Evolutionary conservation across 2,797 vertebrate species (phyloP).

Genomic region (Xiphophorus birchmanni): DNA sequence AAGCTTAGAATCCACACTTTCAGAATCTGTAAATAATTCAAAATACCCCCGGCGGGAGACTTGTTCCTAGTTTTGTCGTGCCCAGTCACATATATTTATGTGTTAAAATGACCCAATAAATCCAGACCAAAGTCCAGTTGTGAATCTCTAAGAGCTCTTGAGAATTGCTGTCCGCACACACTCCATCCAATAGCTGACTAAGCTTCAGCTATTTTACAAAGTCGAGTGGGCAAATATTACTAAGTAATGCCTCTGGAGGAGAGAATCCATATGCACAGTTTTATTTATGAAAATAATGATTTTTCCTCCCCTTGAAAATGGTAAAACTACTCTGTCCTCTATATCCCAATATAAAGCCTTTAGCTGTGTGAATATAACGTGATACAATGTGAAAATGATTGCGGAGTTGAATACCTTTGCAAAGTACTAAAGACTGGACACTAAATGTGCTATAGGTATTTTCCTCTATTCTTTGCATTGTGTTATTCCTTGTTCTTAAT

Average conservation of each 20-base stretch:
- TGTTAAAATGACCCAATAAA: not conserved
- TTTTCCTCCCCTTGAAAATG: not conserved
- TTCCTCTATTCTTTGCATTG: not conserved
- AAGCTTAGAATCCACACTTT: no score
- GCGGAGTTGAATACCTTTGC: not conserved
- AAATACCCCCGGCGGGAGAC: no score
- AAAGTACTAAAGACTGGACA: not conserved
- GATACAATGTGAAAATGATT: not conserved
- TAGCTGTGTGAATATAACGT: not conserved
- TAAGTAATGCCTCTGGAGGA: not conserved
- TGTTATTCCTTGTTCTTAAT: not conserved
- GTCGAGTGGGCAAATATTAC: not conserved
- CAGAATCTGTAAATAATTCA: no score
- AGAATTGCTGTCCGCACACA: not conserved
- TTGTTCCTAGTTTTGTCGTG: not conserved
- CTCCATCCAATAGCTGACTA: not conserved
- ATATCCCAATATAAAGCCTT: not conserved
- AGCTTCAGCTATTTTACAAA: not conserved
- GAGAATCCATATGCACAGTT: not conserved
- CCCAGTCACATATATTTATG: not conserved
- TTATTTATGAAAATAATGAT: not conserved
- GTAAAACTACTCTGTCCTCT: not conserved
- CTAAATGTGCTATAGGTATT: constrained; percentile 7
- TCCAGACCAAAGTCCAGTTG: not conserved
- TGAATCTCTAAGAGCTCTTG: not conserved